Percentiles rank a stretch among this genome's conserved stretches.
Evolutionary conservation across 2,888 invertebrate genomes (phyloP).

Genomic region (Amphipyra berbera): DNA sequence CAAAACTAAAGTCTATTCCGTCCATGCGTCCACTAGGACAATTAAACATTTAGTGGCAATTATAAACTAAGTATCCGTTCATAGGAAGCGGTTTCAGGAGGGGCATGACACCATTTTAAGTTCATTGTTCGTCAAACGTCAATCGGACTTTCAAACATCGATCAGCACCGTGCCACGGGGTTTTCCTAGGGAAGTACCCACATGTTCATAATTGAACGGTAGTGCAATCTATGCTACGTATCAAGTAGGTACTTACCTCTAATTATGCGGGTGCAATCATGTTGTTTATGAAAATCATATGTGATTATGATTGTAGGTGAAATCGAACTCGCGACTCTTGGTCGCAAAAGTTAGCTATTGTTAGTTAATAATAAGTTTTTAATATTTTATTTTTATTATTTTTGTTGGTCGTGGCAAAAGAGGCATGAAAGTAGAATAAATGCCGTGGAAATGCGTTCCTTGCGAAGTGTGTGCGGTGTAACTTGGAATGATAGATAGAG

Average conservation of each 20-base stretch:
- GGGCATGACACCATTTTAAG: neutral
- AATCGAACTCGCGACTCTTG: neutral
- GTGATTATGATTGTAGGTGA: neutral
- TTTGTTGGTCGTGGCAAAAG: no score
- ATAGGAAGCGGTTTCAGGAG: constrained; percentile 10
- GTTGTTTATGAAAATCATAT: constrained; percentile 2
- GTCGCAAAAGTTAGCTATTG: no score
- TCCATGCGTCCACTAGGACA: neutral
- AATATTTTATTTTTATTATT: no score
- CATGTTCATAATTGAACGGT: constrained; percentile 40
- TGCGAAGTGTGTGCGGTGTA: no score
- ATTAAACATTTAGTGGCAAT: neutral
- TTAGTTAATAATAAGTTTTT: no score
- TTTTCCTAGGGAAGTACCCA: constrained; percentile 57
- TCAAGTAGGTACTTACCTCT: neutral
- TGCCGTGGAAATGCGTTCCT: no score
- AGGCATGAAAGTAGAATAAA: no score
- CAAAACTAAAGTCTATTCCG: no score
- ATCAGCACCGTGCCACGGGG: constrained; percentile 55
- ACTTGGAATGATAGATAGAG: no score
- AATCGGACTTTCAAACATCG: constrained; percentile 28
- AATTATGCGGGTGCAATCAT: neutral
- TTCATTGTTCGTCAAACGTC: constrained; percentile 11
- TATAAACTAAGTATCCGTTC: neutral
- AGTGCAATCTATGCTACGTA: constrained; percentile 1